A percentile compares a stretch with the other conserved stretches of the same genome.
Evolutionary conservation across 1,140 invertebrate genomes (phyloP).

Genomic region (Cydia amplana): DNA sequence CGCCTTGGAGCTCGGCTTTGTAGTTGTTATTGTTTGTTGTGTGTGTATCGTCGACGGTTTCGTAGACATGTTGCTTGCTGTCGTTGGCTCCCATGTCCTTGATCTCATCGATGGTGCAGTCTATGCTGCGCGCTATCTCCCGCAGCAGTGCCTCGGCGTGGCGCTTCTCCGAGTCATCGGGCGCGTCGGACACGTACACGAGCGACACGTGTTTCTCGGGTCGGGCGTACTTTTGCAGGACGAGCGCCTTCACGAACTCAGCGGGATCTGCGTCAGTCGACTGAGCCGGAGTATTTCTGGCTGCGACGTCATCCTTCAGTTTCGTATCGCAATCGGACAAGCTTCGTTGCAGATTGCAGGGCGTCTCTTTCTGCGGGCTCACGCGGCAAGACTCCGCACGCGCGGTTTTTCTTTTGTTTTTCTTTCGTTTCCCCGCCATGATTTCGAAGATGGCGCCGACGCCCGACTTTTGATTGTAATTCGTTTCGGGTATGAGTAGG

Average conservation of each 20-base stretch:
- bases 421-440: slow-evolving; percentile 64
- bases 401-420: slow-evolving; percentile 52
- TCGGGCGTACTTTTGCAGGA: slow-evolving; percentile 68
- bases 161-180: slow-evolving; percentile 59
- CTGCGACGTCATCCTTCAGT: slow-evolving; percentile 38
- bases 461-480: slow-evolving; percentile 63
- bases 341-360: slow-evolving; percentile 46
- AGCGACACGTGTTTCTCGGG: slow-evolving; percentile 67
- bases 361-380: slow-evolving; percentile 52
- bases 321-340: slow-evolving; percentile 39
- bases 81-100: slow-evolving; percentile 65
- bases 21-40: slow-evolving; percentile 40
- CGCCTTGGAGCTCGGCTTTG: slow-evolving; percentile 60
- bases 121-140: slow-evolving; percentile 67
- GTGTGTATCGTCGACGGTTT: slow-evolving; percentile 46
- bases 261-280: slow-evolving; percentile 48
- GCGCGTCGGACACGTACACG: slow-evolving; percentile 62
- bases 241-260: slow-evolving; percentile 66
- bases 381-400: slow-evolving; percentile 50
- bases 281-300: slow-evolving; percentile 59
- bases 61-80: slow-evolving; percentile 49
- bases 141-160: slow-evolving; percentile 65
- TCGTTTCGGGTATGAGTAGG: slow-evolving; percentile 62
- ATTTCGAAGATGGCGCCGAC: slow-evolving; percentile 63
- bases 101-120: slow-evolving; percentile 63